A percentile compares a stretch with the other conserved stretches of the same genome.
These are phyloP conservation scores for Sebastes cheni DNA, from an alignment of 2,797 vertebrate genomes.

Conservation along the genomic window DNA sequence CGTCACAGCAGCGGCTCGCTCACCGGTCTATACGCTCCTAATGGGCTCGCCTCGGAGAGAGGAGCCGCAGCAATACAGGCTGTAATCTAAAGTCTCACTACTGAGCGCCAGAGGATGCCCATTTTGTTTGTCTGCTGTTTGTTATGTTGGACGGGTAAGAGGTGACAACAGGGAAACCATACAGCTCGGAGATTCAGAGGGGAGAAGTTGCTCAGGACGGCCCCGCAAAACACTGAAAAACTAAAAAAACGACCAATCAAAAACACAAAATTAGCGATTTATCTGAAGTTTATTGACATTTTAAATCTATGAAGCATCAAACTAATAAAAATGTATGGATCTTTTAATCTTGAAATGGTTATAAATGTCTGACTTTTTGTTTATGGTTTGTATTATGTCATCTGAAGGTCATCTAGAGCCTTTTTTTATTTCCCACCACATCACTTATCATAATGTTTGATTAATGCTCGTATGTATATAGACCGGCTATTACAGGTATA, in stretches of 20 bases:
- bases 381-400: constrained; percentile 8
- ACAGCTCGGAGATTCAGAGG: constrained; percentile 6
- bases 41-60: constrained; percentile 63
- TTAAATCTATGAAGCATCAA: background rate
- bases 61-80: constrained; percentile 42
- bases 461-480: constrained; percentile 62
- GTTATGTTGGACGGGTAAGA: constrained; percentile 42
- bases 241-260: constrained; percentile 13
- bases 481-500: constrained; percentile 46
- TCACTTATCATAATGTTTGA: constrained; percentile 49
- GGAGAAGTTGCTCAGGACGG: constrained; percentile 1
- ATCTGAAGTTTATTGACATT: background rate
- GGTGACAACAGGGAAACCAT: constrained; percentile 38
- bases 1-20: constrained; percentile 72
- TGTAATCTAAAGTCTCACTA: constrained; percentile 62
- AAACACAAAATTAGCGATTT: background rate
- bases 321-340: background rate
- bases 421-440: constrained; percentile 25
- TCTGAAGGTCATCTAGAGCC: constrained; percentile 53
- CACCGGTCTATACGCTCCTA: constrained; percentile 53
- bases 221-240: background rate
- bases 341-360: background rate
- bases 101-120: constrained; percentile 57
- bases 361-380: background rate
- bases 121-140: constrained; percentile 51